A percentile compares a stretch with the other conserved stretches of the same genome.
Evolutionary conservation across 2,797 vertebrate species (phyloP).

Genomic region (Hylomyscus alleni): DNA sequence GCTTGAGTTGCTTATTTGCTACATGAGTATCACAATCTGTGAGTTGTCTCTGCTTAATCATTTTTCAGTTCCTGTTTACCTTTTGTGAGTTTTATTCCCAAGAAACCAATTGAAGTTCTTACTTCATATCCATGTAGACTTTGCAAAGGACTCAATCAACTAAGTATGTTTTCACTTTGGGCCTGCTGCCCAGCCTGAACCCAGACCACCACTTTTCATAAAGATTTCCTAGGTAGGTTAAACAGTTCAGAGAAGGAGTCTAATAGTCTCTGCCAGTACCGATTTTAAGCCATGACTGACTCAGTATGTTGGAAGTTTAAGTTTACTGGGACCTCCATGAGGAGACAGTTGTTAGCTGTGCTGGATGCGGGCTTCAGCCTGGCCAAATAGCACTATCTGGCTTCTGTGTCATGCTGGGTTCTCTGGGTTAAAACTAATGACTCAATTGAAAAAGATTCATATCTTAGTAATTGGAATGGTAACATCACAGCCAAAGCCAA

Average conservation of each 20-base stretch:
- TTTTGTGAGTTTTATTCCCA: constrained; percentile 28
- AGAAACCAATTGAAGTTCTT: background rate
- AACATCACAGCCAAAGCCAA: constrained; percentile 35
- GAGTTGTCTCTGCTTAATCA: constrained; percentile 6
- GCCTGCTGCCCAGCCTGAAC: constrained; percentile 16
- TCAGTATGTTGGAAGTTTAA: constrained; percentile 15
- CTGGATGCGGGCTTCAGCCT: background rate
- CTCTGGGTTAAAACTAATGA: constrained; percentile 66
- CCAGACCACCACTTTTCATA: constrained; percentile 19
- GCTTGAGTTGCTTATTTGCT: background rate
- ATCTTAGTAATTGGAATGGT: constrained; percentile 51
- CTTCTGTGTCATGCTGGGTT: constrained; percentile 32
- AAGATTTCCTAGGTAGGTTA: constrained; percentile 42
- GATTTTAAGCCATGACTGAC: constrained; percentile 48
- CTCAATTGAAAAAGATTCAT: constrained; percentile 66
- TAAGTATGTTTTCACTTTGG: constrained; percentile 46
- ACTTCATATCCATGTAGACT: constrained; percentile 34
- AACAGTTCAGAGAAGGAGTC: constrained; percentile 14
- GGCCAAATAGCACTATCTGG: constrained; percentile 30
- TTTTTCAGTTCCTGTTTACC: constrained; percentile 16
- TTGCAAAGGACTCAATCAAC: background rate
- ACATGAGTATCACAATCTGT: background rate
- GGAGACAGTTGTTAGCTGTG: background rate
- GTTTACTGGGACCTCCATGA: background rate
- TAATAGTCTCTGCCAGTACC: constrained; percentile 35